These are phyloP conservation scores for Nomada fabriciana DNA, from an alignment of 2,888 invertebrate genomes.

Conservation along the genomic window DNA sequence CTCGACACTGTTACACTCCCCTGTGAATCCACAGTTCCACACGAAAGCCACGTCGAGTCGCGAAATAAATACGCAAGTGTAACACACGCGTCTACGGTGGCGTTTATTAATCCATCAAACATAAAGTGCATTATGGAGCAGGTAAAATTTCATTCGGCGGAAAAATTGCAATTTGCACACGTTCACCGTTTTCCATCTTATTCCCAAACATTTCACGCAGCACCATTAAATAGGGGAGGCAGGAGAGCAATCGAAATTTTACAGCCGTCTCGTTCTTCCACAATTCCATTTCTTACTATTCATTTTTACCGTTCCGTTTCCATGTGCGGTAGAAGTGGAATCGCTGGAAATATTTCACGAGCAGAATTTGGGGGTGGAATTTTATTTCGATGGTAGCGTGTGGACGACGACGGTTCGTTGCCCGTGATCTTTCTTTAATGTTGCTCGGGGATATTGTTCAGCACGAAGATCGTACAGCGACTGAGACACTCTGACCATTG, in stretches of 20 bases:
- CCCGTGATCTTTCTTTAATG: not conserved
- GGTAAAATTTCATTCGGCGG: not conserved
- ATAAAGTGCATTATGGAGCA: not conserved
- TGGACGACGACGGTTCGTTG: no score
- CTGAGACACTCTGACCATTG: slow-evolving; percentile 57
- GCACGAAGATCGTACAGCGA: slow-evolving; percentile 52
- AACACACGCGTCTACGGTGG: slow-evolving; percentile 11
- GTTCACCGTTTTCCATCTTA: not conserved
- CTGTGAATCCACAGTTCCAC: not conserved
- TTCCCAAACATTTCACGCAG: not conserved
- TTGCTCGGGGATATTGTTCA: slow-evolving; percentile 19
- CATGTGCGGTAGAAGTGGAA: no score
- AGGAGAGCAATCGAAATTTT: not conserved
- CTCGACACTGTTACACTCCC: slow-evolving; percentile 26
- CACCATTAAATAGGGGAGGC: no score
- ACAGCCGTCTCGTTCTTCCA: not conserved
- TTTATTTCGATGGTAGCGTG: not conserved
- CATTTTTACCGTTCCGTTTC: not conserved
- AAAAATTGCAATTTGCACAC: not conserved
- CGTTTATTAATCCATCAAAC: slow-evolving; percentile 36
- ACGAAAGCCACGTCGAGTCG: not conserved
- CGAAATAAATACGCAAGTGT: slow-evolving; percentile 24
- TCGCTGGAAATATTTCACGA: not conserved
- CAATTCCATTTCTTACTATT: no score
- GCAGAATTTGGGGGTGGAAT: not conserved